Evolutionary conservation across 2,113 vertebrate species (phyloP).

Genomic region (Bettongia penicillata): DNA sequence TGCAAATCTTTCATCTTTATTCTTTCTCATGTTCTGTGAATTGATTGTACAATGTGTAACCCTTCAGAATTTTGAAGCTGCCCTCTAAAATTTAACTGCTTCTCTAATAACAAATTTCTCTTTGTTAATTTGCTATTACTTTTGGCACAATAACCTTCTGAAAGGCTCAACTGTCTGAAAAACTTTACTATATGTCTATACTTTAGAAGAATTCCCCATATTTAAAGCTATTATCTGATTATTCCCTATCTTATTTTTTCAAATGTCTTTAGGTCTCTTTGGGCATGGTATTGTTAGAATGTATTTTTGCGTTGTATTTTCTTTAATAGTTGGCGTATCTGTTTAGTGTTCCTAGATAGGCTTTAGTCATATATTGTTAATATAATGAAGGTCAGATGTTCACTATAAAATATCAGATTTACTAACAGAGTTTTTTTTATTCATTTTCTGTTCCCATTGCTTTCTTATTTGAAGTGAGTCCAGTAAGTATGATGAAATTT

Average conservation of each 20-base stretch:
- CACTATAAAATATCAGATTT: conserved; percentile 5
- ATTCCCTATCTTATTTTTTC: background rate
- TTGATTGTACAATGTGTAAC: background rate
- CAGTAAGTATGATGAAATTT: conserved; percentile 82
- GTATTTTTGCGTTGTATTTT: background rate
- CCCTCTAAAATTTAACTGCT: background rate
- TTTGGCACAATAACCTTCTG: background rate
- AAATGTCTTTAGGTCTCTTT: background rate
- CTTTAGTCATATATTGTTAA: background rate
- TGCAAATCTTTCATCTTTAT: background rate
- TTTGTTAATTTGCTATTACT: background rate
- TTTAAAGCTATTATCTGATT: background rate
- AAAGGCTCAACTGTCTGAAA: background rate
- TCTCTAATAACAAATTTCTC: background rate
- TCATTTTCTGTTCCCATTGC: conserved; percentile 82
- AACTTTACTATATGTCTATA: background rate
- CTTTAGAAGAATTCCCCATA: background rate
- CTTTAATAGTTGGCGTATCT: conserved; percentile 1
- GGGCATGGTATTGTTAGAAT: background rate
- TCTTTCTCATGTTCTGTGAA: conserved; percentile 4
- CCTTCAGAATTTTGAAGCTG: background rate
- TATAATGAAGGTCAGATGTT: conserved; percentile 40
- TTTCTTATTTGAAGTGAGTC: conserved; percentile 83
- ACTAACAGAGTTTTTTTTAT: conserved; percentile 82
- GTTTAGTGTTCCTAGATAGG: background rate